A percentile compares a stretch with the other conserved stretches of the same genome.
These are phyloP conservation scores for Pseudochromis fuscus DNA, from an alignment of 2,797 vertebrate genomes.

Conservation along the genomic window DNA sequence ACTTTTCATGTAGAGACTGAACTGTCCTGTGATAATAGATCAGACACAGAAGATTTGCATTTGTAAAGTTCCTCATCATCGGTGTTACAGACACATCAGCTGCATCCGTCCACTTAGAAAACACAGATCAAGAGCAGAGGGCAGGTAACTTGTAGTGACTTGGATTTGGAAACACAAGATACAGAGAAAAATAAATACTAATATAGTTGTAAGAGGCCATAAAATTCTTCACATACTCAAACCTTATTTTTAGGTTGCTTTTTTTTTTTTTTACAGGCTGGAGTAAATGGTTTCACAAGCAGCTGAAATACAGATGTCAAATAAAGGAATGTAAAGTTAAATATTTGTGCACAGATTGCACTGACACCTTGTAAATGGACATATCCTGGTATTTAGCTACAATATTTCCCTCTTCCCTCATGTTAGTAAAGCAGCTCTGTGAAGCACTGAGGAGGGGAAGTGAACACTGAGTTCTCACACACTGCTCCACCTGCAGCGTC, in stretches of 20 bases:
- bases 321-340: neutral
- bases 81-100: neutral
- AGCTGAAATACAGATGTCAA: neutral
- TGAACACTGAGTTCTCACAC: conserved; percentile 9
- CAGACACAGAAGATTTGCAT: conserved; percentile 31
- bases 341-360: neutral
- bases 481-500: conserved; percentile 27
- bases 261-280: neutral
- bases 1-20: conserved; percentile 11
- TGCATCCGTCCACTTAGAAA: neutral
- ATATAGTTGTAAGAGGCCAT: too few relatives aligned
- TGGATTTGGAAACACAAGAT: neutral
- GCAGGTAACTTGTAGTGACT: neutral
- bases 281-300: neutral
- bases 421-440: neutral
- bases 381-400: too few relatives aligned
- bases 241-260: neutral
- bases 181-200: too few relatives aligned
- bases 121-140: neutral
- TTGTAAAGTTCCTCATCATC: conserved; percentile 28
- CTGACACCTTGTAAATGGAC: neutral
- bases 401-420: too few relatives aligned
- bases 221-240: neutral
- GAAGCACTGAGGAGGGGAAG: neutral
- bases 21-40: conserved; percentile 2